These are phyloP conservation scores for Xenopus petersii DNA, from an alignment of 2,797 vertebrate species.

Conservation along the genomic window DNA sequence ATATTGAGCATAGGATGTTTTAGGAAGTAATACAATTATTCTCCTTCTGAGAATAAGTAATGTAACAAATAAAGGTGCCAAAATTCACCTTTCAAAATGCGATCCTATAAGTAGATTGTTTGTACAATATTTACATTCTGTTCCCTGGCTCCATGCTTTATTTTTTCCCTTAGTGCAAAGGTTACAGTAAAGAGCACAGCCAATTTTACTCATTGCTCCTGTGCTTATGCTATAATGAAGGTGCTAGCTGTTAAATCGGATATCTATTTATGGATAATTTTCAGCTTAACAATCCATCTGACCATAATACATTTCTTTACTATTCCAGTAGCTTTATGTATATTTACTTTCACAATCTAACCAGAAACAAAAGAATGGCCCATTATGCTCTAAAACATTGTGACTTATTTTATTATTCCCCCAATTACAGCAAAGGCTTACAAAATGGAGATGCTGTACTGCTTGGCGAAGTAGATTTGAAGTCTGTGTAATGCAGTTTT, in stretches of 20 bases:
- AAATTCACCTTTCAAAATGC: no score
- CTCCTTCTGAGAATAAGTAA: no score
- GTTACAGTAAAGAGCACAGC: background rate
- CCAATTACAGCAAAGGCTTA: constrained; percentile 7
- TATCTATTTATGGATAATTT: background rate
- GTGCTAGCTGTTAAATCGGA: background rate
- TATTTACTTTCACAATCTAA: background rate
- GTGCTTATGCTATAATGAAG: background rate
- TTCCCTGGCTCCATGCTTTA: background rate
- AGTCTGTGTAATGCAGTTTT: background rate
- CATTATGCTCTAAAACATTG: constrained; percentile 23
- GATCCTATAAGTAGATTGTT: no score
- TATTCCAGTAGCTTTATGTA: background rate
- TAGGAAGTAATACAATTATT: no score
- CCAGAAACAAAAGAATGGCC: background rate
- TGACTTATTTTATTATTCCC: constrained; percentile 23
- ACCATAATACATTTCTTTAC: background rate
- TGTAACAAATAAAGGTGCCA: no score
- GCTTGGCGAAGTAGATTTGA: no score
- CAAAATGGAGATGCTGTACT: no score
- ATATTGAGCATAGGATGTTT: no score
- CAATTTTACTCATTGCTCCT: background rate
- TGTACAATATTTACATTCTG: no score
- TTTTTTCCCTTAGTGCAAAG: background rate
- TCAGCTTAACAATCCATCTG: background rate